Percentiles rank a stretch among this genome's conserved stretches.
Evolutionary conservation across 2,888 invertebrate genomes (phyloP).

Genomic region (Acheta domesticus): DNA sequence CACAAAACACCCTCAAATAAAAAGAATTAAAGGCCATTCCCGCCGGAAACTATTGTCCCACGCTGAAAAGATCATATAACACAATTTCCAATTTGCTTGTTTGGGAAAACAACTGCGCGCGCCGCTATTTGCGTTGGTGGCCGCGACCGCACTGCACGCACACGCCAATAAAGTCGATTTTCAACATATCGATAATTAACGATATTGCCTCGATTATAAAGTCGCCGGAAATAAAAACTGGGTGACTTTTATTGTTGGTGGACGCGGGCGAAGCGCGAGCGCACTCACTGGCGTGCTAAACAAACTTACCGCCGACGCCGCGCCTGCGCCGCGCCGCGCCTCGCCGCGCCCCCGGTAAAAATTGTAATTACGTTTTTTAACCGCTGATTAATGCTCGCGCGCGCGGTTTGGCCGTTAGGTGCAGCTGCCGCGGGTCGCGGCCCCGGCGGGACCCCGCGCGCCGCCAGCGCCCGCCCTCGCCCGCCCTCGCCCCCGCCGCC

Average conservation of each 20-base stretch:
- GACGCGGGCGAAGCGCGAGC: not conserved
- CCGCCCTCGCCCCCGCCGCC: not conserved
- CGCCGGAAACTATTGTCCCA: constrained; percentile 18
- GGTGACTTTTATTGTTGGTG: constrained; percentile 18
- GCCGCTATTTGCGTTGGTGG: constrained; percentile 18
- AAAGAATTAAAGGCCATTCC: constrained; percentile 18
- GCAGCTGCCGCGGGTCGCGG: not conserved
- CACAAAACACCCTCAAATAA: not conserved
- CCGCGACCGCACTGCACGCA: constrained; percentile 18
- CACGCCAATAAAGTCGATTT: not conserved
- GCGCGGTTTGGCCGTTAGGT: constrained; percentile 1
- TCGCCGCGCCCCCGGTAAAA: not conserved
- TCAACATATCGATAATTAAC: constrained; percentile 9
- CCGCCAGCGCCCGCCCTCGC: not conserved
- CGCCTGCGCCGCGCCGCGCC: not conserved
- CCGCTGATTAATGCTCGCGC: not conserved
- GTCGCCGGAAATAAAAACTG: constrained; percentile 9
- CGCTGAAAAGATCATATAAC: constrained; percentile 18
- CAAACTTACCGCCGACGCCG: not conserved
- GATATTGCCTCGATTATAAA: constrained; percentile 18
- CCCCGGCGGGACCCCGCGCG: not conserved
- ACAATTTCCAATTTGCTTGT: constrained; percentile 18
- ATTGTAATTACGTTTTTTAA: constrained; percentile 18
- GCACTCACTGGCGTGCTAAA: not conserved
- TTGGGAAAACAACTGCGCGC: constrained; percentile 6